Base-by-base conservation (phyloP, 2,797 vertebrate species). In the Darevskia nairensis region DNA sequence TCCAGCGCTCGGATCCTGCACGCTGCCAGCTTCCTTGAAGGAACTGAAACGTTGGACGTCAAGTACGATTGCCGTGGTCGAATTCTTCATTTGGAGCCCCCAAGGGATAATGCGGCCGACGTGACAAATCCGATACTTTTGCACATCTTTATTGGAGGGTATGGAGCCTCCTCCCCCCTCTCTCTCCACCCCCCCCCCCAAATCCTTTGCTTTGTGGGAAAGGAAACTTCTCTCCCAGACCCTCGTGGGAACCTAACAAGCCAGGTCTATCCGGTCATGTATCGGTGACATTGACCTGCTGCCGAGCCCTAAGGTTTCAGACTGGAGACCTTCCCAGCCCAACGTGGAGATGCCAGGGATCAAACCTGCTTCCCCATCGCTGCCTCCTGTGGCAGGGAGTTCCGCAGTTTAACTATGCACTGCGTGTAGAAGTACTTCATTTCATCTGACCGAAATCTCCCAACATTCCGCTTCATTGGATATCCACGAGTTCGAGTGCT, bases 21-120 rank as follows among this genome's bases (percentile, higher is more conserved):
- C 90, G 80, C 39, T 90, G n/a, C 9, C 93, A 89, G 93, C 94
- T 88, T 89, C 94, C 89, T 88, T 82, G 91, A 93, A 94, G 90
- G 95, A 96, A 96, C 92, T 93, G 95, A 96, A 96, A 95, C 95
- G 95, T 96, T 94, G 94, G 85, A 91, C 93, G 95, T 95, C 95
- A 95, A 94, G 94, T 95, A 92, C 93, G 92, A 96, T 94, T 82
- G 96, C 89, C 44, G 91, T 89, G 89, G 92, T 96, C 89, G 85
- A 94, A 95, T 96, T 96, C 92, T 95, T 95, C 92, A 94, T 92
- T 93, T 92, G 19, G 92, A 89, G 80, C 95, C 90, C 46, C 92
- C 91, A 84, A 92, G 86, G 96, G 93, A 95, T 95, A 95, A 94
- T 92, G 92, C 89, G 87, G 90, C 93, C 8, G 1, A 91, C 0